Evolutionary conservation across 1,140 invertebrate genomes (phyloP).

Genomic region (Drosophila nebulosa): DNA sequence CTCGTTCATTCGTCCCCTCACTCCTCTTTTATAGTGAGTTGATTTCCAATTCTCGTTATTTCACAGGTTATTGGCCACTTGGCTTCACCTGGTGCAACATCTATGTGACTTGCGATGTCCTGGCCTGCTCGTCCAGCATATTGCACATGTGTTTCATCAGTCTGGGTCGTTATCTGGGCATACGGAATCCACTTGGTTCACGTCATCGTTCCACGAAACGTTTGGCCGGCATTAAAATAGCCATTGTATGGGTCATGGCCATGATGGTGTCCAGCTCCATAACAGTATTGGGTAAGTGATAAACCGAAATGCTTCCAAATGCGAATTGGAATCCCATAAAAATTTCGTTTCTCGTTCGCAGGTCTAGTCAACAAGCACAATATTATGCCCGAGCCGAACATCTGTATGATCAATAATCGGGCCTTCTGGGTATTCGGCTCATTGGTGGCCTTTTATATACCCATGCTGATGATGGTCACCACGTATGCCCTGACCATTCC

Average conservation of each 20-base stretch:
- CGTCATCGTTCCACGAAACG: constrained; percentile 89
- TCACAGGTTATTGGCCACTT: constrained; percentile 94
- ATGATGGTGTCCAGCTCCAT: constrained; percentile 94
- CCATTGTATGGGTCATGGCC: constrained; percentile 91
- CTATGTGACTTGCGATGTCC: constrained; percentile 96
- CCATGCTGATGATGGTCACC: constrained; percentile 94
- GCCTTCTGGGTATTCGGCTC: constrained; percentile 94
- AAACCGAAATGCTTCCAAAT: neutral
- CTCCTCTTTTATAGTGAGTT: neutral
- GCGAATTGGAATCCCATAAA: neutral
- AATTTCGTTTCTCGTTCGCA: constrained; percentile 17
- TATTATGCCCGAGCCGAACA: constrained; percentile 88
- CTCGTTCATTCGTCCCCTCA: neutral
- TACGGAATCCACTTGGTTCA: constrained; percentile 93
- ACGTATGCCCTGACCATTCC: constrained; percentile 95
- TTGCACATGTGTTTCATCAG: constrained; percentile 99
- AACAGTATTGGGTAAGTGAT: constrained; percentile 89
- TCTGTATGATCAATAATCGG: constrained; percentile 93
- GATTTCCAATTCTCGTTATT: neutral
- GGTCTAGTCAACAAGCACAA: constrained; percentile 87
- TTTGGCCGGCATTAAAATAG: constrained; percentile 90
- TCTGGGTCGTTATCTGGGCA: constrained; percentile 94
- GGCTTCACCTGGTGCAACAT: constrained; percentile 94
- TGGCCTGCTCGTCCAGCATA: constrained; percentile 96
- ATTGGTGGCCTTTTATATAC: constrained; percentile 95